phyloP scores from a whole-genome alignment of 2,888 invertebrate genomes.

The Eucriotettix oculatus region DNA sequence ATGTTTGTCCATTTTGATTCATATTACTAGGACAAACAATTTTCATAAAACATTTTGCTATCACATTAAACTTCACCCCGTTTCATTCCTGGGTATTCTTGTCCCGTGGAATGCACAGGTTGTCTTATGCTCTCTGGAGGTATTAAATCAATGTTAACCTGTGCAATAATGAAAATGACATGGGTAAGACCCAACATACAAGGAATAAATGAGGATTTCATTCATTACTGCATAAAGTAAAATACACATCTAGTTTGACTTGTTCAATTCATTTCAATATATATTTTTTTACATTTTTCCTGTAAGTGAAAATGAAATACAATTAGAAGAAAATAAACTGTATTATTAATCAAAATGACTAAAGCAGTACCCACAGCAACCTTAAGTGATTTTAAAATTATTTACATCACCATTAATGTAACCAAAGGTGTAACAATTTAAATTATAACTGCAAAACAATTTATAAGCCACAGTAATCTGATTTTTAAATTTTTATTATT shows the following conservation, averaged over 20 bases:
- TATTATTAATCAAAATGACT: slow-evolving; percentile 7
- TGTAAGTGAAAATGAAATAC: slow-evolving; percentile 10
- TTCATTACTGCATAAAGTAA: no score
- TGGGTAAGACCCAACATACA: no score
- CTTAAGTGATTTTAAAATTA: slow-evolving; percentile 2
- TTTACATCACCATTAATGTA: not conserved
- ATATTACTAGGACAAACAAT: no score
- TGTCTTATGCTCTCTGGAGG: no score
- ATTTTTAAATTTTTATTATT: not conserved
- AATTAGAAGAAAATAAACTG: slow-evolving; percentile 11
- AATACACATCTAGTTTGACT: not conserved
- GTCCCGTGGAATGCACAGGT: no score
- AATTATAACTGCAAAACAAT: not conserved
- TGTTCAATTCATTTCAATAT: slow-evolving; percentile 1
- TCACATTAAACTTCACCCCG: no score
- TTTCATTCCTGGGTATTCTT: no score
- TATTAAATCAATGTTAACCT: no score
- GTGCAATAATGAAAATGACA: no score
- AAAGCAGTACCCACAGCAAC: slow-evolving; percentile 13
- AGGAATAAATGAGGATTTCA: no score
- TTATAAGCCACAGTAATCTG: not conserved
- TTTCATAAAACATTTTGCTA: no score
- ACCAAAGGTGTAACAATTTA: not conserved
- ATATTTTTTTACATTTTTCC: slow-evolving; percentile 10
- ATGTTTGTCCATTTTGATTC: no score